Evolutionary conservation across 2,888 invertebrate species (phyloP).

Genomic region (Sycophila texana): DNA sequence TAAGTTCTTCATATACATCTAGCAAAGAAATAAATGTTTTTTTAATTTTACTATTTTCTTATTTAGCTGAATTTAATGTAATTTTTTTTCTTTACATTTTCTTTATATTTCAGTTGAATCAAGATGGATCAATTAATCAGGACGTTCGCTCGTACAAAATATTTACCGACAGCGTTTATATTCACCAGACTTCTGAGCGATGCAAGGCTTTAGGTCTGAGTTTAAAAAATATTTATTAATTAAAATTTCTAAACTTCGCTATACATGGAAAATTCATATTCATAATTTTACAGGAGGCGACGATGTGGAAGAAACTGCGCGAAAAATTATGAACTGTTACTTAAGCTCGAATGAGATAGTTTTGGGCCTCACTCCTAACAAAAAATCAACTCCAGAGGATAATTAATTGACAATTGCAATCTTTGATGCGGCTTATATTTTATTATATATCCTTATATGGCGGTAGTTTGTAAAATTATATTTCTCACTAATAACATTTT

Average conservation of each 20-base stretch:
- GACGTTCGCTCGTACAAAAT: neutral
- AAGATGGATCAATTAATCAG: conserved; percentile 8
- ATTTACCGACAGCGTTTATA: neutral
- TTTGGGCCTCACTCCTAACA: neutral
- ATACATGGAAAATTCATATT: neutral
- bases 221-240: neutral
- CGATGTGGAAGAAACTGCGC: neutral
- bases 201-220: neutral
- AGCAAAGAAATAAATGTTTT: no score
- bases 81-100: no score
- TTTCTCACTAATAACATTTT: no score
- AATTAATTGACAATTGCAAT: no score
- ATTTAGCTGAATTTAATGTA: no score
- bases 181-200: neutral
- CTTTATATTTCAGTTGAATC: neutral
- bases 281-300: neutral
- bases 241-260: neutral
- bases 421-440: no score
- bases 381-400: no score
- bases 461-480: no score
- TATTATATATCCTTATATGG: no score
- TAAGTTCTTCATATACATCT: no score
- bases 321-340: conserved; percentile 19
- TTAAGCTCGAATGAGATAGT: neutral
- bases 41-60: no score